A percentile compares a stretch with the other conserved stretches of the same genome.
These are phyloP conservation scores for Danio albolineatus DNA, from an alignment of 2,797 vertebrate species.

Conservation along the genomic window DNA sequence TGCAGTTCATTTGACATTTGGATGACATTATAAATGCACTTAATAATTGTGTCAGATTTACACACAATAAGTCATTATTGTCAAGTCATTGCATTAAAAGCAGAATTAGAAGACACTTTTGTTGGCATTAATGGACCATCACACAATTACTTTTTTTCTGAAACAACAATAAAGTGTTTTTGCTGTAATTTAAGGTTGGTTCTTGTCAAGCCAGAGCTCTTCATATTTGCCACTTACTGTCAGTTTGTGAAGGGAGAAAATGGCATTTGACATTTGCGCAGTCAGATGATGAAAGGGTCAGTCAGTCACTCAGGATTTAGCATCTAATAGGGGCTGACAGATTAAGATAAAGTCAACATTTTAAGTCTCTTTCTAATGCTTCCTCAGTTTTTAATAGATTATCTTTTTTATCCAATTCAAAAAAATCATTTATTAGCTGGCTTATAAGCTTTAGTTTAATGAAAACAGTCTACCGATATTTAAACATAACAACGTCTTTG, in stretches of 20 bases:
- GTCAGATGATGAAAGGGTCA: constrained; percentile 38
- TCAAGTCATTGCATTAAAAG: constrained; percentile 10
- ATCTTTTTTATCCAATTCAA: background rate
- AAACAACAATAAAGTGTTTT: constrained; percentile 37
- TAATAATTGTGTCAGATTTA: constrained; percentile 32
- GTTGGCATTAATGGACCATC: constrained; percentile 12
- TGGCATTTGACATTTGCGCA: constrained; percentile 32
- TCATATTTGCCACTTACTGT: constrained; percentile 41
- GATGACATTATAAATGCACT: constrained; percentile 12
- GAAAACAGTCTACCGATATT: background rate
- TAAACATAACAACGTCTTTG: background rate
- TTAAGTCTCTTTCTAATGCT: background rate
- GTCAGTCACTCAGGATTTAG: constrained; percentile 21
- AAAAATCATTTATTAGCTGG: background rate
- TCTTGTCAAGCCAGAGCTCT: constrained; percentile 20
- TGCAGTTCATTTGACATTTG: constrained; percentile 9
- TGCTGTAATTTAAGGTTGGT: constrained; percentile 33
- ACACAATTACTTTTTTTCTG: constrained; percentile 19
- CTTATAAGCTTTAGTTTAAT: background rate
- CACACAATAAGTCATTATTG: constrained; percentile 22
- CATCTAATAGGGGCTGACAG: background rate
- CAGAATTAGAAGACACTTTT: constrained; percentile 6
- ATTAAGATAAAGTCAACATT: constrained; percentile 5
- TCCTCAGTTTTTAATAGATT: background rate
- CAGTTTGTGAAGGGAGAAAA: constrained; percentile 2